Evolutionary conservation across 2,113 vertebrate species (phyloP).

Genomic region (Vombatus ursinus): DNA sequence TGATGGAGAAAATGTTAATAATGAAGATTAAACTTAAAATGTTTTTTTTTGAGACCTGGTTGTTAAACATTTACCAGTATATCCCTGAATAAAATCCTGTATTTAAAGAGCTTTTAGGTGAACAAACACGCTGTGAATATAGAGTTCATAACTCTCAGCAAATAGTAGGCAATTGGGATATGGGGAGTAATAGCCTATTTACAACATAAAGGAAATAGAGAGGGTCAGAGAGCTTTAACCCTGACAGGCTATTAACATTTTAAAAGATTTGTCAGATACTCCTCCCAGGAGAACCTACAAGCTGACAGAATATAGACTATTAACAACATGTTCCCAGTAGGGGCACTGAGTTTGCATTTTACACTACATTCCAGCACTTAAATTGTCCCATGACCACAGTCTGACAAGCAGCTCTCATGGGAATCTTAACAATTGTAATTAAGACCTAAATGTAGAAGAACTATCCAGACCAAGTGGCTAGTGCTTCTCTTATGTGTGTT

Average conservation of each 20-base stretch:
- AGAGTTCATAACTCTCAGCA: neutral
- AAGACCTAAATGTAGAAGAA: neutral
- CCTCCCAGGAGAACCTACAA: neutral
- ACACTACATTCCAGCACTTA: neutral
- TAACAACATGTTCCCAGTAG: neutral
- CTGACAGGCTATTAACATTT: neutral
- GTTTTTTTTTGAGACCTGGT: neutral
- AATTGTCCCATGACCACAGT: neutral
- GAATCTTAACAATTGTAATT: neutral
- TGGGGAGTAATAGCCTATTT: neutral
- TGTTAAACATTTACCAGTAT: neutral
- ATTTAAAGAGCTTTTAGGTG: neutral
- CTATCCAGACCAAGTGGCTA: neutral
- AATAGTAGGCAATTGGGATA: neutral
- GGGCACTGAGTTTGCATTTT: neutral
- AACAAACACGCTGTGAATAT: neutral
- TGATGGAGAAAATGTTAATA: neutral
- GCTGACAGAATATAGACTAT: neutral
- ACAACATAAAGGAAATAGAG: neutral
- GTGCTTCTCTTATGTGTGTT: neutral
- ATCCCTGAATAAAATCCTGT: neutral
- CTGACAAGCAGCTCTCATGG: neutral
- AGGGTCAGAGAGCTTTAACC: neutral
- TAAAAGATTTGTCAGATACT: slow-evolving; percentile 7
- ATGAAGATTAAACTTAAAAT: neutral